Evolutionary conservation across 2,113 vertebrate genomes (phyloP).

Genomic region (Heterotis niloticus): DNA sequence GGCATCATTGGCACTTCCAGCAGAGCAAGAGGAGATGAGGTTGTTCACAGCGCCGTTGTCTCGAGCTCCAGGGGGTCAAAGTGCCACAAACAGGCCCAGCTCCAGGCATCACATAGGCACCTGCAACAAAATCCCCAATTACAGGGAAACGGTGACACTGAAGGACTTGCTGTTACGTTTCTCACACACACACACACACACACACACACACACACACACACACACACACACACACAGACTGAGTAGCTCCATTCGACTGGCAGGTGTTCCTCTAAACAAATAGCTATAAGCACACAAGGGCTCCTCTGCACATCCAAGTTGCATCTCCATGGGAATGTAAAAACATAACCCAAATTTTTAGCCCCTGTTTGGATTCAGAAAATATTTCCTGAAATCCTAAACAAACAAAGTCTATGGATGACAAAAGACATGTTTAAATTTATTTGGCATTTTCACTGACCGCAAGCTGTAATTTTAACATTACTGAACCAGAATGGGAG

Average conservation of each 20-base stretch:
- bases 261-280: neutral
- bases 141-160: neutral
- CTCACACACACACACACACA: too few species aligned
- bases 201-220: too few species aligned
- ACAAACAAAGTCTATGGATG: neutral
- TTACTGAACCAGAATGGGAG: too few species aligned
- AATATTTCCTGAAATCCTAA: neutral
- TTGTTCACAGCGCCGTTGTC: neutral
- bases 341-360: neutral
- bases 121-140: neutral
- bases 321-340: neutral
- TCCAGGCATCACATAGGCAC: neutral
- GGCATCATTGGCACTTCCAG: neutral
- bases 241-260: neutral
- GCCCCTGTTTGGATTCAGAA: neutral
- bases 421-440: too few species aligned
- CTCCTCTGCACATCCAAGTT: neutral
- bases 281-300: neutral
- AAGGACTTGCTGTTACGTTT: too few species aligned
- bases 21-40: neutral
- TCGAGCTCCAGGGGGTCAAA: neutral
- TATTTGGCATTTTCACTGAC: too few species aligned
- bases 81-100: neutral
- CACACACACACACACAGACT: too few species aligned
- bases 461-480: too few species aligned